phyloP scores from a whole-genome alignment of 2,797 vertebrate species.

The Agapornis canus region DNA sequence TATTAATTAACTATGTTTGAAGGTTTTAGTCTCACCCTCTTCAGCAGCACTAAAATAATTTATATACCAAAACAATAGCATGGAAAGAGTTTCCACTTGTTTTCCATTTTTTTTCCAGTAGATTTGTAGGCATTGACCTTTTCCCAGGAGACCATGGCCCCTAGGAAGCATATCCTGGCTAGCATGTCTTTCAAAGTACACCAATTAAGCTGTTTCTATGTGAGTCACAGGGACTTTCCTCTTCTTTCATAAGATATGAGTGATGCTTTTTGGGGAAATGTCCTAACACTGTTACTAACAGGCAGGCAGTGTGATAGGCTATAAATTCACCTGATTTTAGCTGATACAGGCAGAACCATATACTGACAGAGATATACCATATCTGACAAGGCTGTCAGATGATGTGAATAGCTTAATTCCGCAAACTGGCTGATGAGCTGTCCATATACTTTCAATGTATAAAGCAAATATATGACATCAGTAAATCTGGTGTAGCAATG shows the following conservation, averaged over 20 bases:
- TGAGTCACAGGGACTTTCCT: conserved; percentile 69
- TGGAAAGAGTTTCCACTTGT: conserved; percentile 3
- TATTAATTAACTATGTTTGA: conserved; percentile 31
- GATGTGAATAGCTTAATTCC: neutral
- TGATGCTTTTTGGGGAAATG: neutral
- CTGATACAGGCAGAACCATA: neutral
- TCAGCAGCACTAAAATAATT: neutral
- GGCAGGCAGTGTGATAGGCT: neutral
- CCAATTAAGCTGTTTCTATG: conserved; percentile 45
- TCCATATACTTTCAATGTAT: neutral
- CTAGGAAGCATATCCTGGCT: neutral
- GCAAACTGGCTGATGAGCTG: neutral
- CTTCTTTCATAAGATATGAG: conserved; percentile 33
- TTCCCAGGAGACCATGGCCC: conserved; percentile 29
- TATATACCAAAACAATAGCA: conserved; percentile 9
- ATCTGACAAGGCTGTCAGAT: neutral
- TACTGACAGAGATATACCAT: neutral
- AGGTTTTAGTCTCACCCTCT: conserved; percentile 28
- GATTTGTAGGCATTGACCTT: neutral
- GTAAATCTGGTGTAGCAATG: neutral
- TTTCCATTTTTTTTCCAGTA: neutral
- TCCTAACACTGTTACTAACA: neutral
- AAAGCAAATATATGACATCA: neutral
- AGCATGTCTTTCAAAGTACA: neutral
- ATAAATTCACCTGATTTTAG: neutral